Evolutionary conservation across 2,113 vertebrate genomes (phyloP), one percentile per base, ranked within the genome.

Genomic region (Falco punctatus): DNA sequence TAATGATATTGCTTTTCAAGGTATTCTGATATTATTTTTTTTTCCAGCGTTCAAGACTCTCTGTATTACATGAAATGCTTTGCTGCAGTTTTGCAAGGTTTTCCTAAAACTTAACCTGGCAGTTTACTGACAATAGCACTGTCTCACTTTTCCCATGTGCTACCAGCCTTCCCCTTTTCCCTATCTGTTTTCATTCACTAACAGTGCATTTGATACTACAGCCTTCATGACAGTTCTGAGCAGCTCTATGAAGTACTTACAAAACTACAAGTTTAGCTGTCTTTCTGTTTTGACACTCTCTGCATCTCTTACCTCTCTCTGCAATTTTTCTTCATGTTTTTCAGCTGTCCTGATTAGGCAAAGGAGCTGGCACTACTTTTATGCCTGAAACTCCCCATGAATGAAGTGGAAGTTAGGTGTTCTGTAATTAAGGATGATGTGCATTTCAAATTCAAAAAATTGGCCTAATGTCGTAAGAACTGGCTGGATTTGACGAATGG

Each of bases 1-100:
- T 69, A 87, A 96, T 84, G 88, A 58, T 84, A 86, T 71, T 88
- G 87, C 33, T 94, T 38, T 90, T 87, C 57, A 86, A 85, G 54
- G 51, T 86, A 42, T 52, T 89, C 27, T 73, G 74, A 38, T 61
- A 38, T 61, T 95, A 35, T 81, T 90, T 75, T 35, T 20, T 90
- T 90, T 48, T n/a, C 21, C 44, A 79, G 38, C 86, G 67, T 72
- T 84, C 44, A 91, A 77, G 73, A 74, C 38, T 52, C 20, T 69
- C 18, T 65, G 58, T 44, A 40, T 90, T 40, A 38, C 61, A 66
- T 49, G 71, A 64, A 89, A 87, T 0, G 2, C 49, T 75, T 83
- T 40, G 15, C 30, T 90, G 61, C 64, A 79, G 21, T 51, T 42
- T 77, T 91, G 40, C 7, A 48, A 69, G 28, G 38, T 81, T 94